These are phyloP conservation scores for Tupiocoris notatus DNA, from an alignment of 2,888 invertebrate species.

Conservation along the genomic window DNA sequence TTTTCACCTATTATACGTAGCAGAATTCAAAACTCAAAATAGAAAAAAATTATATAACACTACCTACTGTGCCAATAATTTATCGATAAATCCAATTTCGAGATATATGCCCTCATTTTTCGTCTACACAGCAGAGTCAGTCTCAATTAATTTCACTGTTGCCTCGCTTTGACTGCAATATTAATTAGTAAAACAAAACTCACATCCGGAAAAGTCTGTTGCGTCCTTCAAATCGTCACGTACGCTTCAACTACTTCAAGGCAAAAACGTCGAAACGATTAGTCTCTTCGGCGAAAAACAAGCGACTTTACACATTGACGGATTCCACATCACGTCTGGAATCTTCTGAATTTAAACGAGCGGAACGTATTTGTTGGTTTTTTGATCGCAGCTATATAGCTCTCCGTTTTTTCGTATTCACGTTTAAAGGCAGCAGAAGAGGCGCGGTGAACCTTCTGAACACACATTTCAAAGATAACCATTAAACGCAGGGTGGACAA, in stretches of 20 bases:
- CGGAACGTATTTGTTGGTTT: constrained; percentile 2
- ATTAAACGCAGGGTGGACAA: constrained; percentile 20
- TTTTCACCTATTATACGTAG: no score
- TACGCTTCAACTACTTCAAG: constrained; percentile 5
- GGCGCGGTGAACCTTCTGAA: neutral
- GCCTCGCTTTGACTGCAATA: constrained; percentile 2
- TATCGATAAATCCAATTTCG: no score
- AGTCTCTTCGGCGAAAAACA: constrained; percentile 37
- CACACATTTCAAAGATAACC: constrained; percentile 37
- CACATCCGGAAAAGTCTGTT: constrained; percentile 12
- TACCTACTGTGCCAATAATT: no score
- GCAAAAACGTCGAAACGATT: constrained; percentile 32
- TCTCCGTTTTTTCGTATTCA: neutral
- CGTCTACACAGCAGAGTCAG: no score
- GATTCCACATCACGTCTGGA: constrained; percentile 31
- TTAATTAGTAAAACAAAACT: constrained; percentile 28
- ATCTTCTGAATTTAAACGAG: constrained; percentile 34
- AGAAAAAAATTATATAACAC: no score
- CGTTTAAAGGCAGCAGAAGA: neutral
- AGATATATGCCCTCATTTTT: no score
- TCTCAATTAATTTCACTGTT: constrained; percentile 11
- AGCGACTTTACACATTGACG: constrained; percentile 38
- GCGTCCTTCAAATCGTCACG: constrained; percentile 37
- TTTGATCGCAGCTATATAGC: constrained; percentile 6
- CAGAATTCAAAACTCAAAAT: no score